Conservation (phyloP, 2,797 vertebrate genomes). For the Sparidentex hasta region DNA sequence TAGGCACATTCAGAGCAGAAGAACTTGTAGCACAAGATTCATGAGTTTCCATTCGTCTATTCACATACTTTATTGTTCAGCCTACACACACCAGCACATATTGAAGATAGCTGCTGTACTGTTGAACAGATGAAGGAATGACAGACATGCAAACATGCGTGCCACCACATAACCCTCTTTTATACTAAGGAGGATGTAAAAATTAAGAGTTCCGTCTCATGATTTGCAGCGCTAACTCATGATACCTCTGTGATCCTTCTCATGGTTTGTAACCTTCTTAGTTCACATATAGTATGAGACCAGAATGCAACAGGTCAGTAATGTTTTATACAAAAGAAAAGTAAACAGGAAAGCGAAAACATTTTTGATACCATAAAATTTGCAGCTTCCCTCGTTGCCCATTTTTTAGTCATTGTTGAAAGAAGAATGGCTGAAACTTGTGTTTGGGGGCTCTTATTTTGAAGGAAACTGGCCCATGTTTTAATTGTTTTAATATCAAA, state of each 20-base stretch:
- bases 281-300: background rate
- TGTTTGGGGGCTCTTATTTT: background rate
- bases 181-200: background rate
- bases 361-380: background rate
- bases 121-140: slow-evolving; percentile 20
- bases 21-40: background rate
- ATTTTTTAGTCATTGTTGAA: background rate
- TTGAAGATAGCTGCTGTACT: slow-evolving; percentile 21
- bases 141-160: slow-evolving; percentile 31
- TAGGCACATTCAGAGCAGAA: background rate
- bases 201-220: background rate
- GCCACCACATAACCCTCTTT: slow-evolving; percentile 3
- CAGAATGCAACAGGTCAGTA: background rate
- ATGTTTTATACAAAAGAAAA: background rate
- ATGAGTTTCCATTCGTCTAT: slow-evolving; percentile 39
- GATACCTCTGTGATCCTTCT: background rate
- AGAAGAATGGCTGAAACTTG: background rate
- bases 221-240: background rate
- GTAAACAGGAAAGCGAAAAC: too few species aligned
- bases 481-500: too few species aligned
- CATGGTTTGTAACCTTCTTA: background rate
- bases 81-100: slow-evolving; percentile 43
- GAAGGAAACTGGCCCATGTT: background rate
- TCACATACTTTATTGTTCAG: slow-evolving; percentile 14
- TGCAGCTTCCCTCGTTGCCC: background rate